phyloP scores from a whole-genome alignment of 2,113 vertebrate species.

The Hippocampus abdominalis region DNA sequence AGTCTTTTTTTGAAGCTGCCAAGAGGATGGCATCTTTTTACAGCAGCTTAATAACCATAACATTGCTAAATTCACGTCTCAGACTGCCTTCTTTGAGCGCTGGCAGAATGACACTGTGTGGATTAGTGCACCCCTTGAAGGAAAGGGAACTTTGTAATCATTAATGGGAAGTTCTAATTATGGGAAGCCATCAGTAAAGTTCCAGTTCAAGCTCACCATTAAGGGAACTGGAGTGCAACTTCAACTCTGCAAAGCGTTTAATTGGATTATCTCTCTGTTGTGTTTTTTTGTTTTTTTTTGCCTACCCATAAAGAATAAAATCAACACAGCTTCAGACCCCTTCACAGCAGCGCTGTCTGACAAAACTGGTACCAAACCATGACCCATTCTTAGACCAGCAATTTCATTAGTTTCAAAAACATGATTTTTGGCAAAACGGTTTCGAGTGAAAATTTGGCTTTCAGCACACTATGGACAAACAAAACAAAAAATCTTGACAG shows the following conservation, averaged over 20 bases:
- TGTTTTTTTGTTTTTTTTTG: slow-evolving; percentile 4
- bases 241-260: slow-evolving; percentile 54
- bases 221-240: slow-evolving; percentile 52
- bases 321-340: slow-evolving; percentile 26
- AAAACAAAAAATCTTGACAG: background rate
- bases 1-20: slow-evolving; percentile 50
- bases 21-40: slow-evolving; percentile 34
- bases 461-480: slow-evolving; percentile 2
- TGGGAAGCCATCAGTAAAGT: slow-evolving; percentile 53
- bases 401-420: slow-evolving; percentile 13
- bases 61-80: slow-evolving; percentile 56
- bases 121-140: slow-evolving; percentile 65
- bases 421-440: background rate
- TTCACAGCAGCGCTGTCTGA: slow-evolving; percentile 27
- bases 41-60: slow-evolving; percentile 43
- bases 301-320: slow-evolving; percentile 30
- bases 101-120: slow-evolving; percentile 56
- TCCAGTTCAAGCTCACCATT: slow-evolving; percentile 53
- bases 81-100: slow-evolving; percentile 57
- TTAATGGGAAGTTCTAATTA: slow-evolving; percentile 70
- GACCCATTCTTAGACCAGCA: slow-evolving; percentile 17
- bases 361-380: slow-evolving; percentile 10
- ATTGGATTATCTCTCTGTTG: slow-evolving; percentile 50
- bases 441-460: background rate
- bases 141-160: slow-evolving; percentile 60